Conservation (phyloP, 64 coral and sea anemone genomes). For the Stichodactyla helianthus region DNA sequence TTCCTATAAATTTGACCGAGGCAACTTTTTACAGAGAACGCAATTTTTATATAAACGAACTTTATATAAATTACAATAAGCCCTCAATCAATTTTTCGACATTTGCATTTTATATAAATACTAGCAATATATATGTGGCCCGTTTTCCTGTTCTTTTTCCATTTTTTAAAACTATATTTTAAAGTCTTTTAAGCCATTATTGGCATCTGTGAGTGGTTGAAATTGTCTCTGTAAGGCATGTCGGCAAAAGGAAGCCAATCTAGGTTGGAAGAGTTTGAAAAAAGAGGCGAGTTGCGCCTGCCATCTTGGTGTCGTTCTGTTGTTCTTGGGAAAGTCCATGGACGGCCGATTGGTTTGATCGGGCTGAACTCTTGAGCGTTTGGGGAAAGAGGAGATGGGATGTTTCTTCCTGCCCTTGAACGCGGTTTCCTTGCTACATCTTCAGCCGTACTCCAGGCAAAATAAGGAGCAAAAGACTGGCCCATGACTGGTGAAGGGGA, state of each 20-base stretch:
- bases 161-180: conserved; percentile 13
- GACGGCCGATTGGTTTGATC: conserved; percentile 24
- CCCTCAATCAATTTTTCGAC: conserved; percentile 23
- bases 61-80: conserved; percentile 34
- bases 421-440: conserved; percentile 55
- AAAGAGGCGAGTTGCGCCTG: conserved; percentile 19
- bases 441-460: conserved; percentile 82
- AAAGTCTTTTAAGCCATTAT: conserved; percentile 17
- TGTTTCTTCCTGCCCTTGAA: conserved; percentile 9
- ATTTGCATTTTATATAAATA: conserved; percentile 29
- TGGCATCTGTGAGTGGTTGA: conserved; percentile 27
- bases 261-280: conserved; percentile 14
- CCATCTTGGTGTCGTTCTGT: conserved; percentile 15
- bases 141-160: neutral
- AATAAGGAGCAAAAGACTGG: conserved; percentile 60
- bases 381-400: conserved; percentile 69
- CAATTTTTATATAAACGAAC: conserved; percentile 31
- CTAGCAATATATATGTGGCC: neutral
- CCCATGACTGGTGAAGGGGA: conserved; percentile 48
- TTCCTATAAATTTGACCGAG: conserved; percentile 23
- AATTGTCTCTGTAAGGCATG: conserved; percentile 26
- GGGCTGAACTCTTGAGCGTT: conserved; percentile 90
- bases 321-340: conserved; percentile 36
- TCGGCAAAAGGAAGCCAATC: conserved; percentile 20
- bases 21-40: conserved; percentile 27